phyloP scores from a whole-genome alignment of 2,113 vertebrate genomes.

The Agapornis roseicollis region DNA sequence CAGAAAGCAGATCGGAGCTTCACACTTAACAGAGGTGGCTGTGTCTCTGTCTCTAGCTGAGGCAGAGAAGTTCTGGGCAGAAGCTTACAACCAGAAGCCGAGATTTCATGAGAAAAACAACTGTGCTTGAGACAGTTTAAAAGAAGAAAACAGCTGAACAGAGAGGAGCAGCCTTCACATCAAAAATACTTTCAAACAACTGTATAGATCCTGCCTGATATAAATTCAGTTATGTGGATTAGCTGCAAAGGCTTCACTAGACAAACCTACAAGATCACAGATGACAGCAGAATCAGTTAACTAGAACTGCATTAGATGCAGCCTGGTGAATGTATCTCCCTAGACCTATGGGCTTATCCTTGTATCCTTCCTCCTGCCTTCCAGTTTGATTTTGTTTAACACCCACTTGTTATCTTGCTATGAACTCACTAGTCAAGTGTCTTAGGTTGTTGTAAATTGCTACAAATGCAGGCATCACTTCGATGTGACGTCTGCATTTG shows the following conservation, averaged over 20 bases:
- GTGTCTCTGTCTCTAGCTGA: constrained; percentile 40
- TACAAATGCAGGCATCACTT: neutral
- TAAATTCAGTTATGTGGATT: neutral
- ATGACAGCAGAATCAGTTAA: neutral
- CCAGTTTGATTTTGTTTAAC: neutral
- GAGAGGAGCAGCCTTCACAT: constrained; percentile 31
- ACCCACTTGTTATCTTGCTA: neutral
- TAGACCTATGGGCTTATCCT: neutral
- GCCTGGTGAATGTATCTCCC: neutral
- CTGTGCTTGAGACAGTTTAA: constrained; percentile 49
- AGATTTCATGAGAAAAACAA: constrained; percentile 56
- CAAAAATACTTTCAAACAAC: neutral
- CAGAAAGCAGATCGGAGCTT: constrained; percentile 69
- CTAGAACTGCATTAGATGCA: neutral
- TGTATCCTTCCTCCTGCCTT: neutral
- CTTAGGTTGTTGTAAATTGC: neutral
- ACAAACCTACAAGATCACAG: neutral
- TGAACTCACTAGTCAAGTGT: neutral
- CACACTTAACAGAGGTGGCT: constrained; percentile 42
- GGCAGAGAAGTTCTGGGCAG: constrained; percentile 56
- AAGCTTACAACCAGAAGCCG: constrained; percentile 59
- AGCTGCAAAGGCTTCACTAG: neutral
- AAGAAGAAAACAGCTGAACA: constrained; percentile 68
- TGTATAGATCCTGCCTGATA: neutral
- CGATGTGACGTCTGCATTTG: neutral